phyloP scores from a whole-genome alignment of 2,888 invertebrate species.

The Tetanocera ferruginea region DNA sequence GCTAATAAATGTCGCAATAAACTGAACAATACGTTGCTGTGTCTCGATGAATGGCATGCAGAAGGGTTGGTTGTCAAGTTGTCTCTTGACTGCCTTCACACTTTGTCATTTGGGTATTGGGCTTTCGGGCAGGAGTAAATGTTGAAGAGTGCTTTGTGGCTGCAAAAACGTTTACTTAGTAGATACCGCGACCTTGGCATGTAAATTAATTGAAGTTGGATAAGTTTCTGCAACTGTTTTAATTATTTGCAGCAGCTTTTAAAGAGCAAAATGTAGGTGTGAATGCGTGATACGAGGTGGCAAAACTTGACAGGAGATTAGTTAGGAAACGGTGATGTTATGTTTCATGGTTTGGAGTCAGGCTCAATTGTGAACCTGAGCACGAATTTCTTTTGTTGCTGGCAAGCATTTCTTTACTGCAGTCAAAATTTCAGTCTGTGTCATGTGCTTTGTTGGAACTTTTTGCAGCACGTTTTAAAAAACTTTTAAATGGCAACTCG shows the following conservation, averaged over 20 bases:
- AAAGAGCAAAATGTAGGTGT: not conserved
- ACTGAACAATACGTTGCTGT: not conserved
- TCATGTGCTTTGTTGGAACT: constrained; percentile 29
- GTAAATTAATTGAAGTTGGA: constrained; percentile 24
- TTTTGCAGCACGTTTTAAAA: constrained; percentile 28
- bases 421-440: not conserved
- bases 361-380: not conserved
- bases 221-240: constrained; percentile 6
- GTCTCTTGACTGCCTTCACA: not conserved
- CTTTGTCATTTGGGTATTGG: not conserved
- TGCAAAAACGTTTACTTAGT: not conserved
- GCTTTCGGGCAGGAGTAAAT: not conserved
- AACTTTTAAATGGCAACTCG: constrained; percentile 34
- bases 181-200: constrained; percentile 17
- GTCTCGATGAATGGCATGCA: not conserved
- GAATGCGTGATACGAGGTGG: not conserved
- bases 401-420: constrained; percentile 5
- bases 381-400: not conserved
- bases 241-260: constrained; percentile 12
- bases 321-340: not conserved
- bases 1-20: constrained; percentile 20
- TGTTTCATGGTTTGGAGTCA: not conserved
- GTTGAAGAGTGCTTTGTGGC: not conserved
- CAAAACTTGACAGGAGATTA: not conserved
- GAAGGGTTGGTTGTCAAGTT: not conserved